These are phyloP conservation scores for Empidonax alnorum DNA, from an alignment of 2,113 vertebrate genomes.

Conservation along the genomic window DNA sequence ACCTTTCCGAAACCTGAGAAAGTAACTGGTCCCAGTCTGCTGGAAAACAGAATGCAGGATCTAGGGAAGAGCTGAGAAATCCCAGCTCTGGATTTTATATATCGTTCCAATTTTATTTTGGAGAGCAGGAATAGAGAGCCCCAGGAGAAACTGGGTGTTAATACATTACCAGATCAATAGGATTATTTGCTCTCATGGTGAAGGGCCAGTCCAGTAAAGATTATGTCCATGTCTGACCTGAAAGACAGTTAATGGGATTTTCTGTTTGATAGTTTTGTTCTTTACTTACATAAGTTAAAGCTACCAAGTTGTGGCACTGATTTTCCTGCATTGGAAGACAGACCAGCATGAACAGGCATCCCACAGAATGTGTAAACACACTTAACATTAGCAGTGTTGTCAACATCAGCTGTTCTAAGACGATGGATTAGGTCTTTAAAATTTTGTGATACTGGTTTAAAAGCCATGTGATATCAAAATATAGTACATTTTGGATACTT, in stretches of 20 bases:
- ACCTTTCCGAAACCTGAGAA: not conserved
- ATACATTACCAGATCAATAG: not conserved
- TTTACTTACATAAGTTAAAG: not conserved
- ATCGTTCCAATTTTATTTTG: not conserved
- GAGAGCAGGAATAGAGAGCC: not conserved
- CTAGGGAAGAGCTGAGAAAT: not conserved
- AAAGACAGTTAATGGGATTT: not conserved
- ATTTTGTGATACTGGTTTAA: not conserved
- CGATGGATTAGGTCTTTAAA: not conserved
- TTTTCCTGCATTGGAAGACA: not conserved
- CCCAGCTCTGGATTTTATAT: not conserved
- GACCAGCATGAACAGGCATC: not conserved
- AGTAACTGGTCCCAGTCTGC: not conserved
- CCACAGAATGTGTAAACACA: not conserved
- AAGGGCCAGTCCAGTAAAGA: not conserved
- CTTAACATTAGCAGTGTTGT: not conserved
- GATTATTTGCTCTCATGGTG: not conserved
- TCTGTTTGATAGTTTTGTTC: not conserved
- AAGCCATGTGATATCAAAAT: not conserved
- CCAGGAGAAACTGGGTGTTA: not conserved
- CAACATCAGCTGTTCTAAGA: not conserved
- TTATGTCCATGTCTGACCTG: not conserved
- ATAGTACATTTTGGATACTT: not conserved
- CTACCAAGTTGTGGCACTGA: not conserved
- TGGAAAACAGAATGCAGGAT: not conserved